Evolutionary conservation across 1,140 invertebrate species (phyloP), one percentile per base, ranked within the genome.

Genomic region (Hydropsyche tenuis): DNA sequence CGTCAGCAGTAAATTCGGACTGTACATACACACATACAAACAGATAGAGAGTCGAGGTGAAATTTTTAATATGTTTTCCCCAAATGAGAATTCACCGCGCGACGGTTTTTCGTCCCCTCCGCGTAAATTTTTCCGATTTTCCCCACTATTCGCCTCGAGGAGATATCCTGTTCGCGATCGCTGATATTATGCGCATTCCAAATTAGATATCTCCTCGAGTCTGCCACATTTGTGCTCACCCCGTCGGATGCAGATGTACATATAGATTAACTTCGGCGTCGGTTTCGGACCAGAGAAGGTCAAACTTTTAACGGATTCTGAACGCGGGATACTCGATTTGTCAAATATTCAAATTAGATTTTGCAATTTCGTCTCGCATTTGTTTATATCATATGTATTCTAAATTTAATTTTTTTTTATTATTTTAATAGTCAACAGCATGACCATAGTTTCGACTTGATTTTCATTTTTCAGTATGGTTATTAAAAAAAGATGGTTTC

Each of bases 161-260:
- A 53, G 75, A 74, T 77, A 77, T 77, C 75, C 73, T 72, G 72
- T 69, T 72, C 75, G 75, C 51, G 75, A 77, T 77, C 73, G 53
- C 73, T 69, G 73, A 74, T 77, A 77, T 77, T 77, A 77, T 77
- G 75, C 73, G 75, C 75, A 77, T 77, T 74, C 73, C 53, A 77
- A 77, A 77, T 77, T 77, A 77, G 75, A 72, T 77, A 77, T 77
- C 75, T 77, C 65, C 69, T 73, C 73, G 53, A 74, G 69, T 74
- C 75, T 74, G 75, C 75, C 75, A 77, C 75, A 77, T 74, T 76
- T 76, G 75, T 69, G 73, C 69, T 74, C 60, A 73, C 64, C 73
- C 63, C 73, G 73, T 74, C 75, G 69, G 73, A 77, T 77, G 75
- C 75, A 77, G 63, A 72, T 72, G 60, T 73, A 66, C 48, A 66